phyloP scores from a whole-genome alignment of 2,113 vertebrate genomes.

The Chionodraco myersi region DNA sequence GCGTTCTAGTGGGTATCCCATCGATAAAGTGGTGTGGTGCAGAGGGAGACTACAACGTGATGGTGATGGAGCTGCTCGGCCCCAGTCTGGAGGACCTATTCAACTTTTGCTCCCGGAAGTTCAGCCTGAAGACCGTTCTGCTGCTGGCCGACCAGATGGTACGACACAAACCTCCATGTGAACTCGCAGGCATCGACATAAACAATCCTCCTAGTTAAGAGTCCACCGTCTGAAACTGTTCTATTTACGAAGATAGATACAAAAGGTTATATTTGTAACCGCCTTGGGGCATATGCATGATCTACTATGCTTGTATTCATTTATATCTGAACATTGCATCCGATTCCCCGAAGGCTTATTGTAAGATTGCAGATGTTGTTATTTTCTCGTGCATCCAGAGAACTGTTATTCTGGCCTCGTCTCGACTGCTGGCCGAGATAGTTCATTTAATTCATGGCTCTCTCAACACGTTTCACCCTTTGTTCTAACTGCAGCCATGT shows the following conservation, averaged over 20 bases:
- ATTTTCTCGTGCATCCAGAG: neutral
- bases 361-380: constrained; percentile 21
- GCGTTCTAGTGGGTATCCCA: constrained; percentile 91
- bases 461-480: constrained; percentile 39
- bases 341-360: constrained; percentile 12
- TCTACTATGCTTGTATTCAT: constrained; percentile 7
- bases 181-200: neutral
- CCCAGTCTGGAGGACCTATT: constrained; percentile 98
- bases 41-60: constrained; percentile 97
- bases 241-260: neutral
- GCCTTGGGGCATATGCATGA: constrained; percentile 4
- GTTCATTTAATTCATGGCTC: constrained; percentile 13
- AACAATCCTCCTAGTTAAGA: neutral
- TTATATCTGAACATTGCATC: neutral
- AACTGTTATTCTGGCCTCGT: constrained; percentile 12
- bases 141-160: constrained; percentile 98
- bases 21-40: constrained; percentile 99
- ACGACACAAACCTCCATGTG: constrained; percentile 41
- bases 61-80: constrained; percentile 98
- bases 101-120: constrained; percentile 98
- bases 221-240: neutral
- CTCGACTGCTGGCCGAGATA: constrained; percentile 38
- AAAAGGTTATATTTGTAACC: neutral
- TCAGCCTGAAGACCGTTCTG: constrained; percentile 97
- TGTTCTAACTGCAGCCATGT: constrained; percentile 21